Evolutionary conservation across 2,797 vertebrate genomes (phyloP).

Genomic region (Poecile montanus): DNA sequence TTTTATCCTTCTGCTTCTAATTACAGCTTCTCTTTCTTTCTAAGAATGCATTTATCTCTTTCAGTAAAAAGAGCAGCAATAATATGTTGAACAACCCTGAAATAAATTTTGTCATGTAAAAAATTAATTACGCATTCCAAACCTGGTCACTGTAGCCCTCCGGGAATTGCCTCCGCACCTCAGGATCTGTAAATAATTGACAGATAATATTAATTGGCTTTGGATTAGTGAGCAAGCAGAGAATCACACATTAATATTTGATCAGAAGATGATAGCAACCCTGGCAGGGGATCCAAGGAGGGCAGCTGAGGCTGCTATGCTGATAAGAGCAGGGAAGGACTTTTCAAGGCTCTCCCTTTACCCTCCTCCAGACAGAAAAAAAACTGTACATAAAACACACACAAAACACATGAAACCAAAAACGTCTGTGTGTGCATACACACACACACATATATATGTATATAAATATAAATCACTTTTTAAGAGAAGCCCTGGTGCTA

Average conservation of each 20-base stretch:
- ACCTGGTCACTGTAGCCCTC: slow-evolving; percentile 97
- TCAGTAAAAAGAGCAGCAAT: slow-evolving; percentile 81
- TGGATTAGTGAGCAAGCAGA: slow-evolving; percentile 99
- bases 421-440: not conserved
- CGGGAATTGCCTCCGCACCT: slow-evolving; percentile 97
- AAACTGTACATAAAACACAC: slow-evolving; percentile 67
- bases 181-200: slow-evolving; percentile 99
- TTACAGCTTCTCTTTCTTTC: slow-evolving; percentile 74
- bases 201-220: slow-evolving; percentile 99
- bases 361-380: slow-evolving; percentile 81
- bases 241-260: slow-evolving; percentile 99
- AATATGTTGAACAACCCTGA: slow-evolving; percentile 83
- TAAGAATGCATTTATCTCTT: slow-evolving; percentile 80
- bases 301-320: slow-evolving; percentile 95
- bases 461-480: not conserved
- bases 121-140: slow-evolving; percentile 99
- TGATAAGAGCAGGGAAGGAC: slow-evolving; percentile 92
- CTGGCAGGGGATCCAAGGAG: slow-evolving; percentile 95
- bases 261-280: slow-evolving; percentile 99
- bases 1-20: slow-evolving; percentile 75
- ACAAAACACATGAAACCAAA: not conserved
- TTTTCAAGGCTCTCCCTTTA: slow-evolving; percentile 79
- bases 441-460: accelerated
- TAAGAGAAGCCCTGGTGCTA: slow-evolving; percentile 72
- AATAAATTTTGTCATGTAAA: slow-evolving; percentile 86